phyloP scores from a whole-genome alignment of 2,113 vertebrate species.

The Pelusios castaneus region DNA sequence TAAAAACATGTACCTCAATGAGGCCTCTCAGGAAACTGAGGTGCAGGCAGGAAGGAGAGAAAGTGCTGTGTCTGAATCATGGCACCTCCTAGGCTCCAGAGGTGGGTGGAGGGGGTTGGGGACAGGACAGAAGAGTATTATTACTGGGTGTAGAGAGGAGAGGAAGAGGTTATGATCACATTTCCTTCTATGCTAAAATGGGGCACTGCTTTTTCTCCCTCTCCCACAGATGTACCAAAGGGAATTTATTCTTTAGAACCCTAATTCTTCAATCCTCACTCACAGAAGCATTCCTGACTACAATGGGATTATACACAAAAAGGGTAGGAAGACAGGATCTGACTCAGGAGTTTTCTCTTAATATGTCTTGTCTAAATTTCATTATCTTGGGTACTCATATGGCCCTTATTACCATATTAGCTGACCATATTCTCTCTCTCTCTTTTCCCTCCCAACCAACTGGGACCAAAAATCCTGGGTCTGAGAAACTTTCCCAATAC shows the following conservation, averaged over 20 bases:
- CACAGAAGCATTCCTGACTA: rapidly evolving
- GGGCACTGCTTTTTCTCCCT: background rate
- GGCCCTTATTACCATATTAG: background rate
- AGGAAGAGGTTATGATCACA: background rate
- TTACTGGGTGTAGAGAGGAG: background rate
- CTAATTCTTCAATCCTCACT: rapidly evolving
- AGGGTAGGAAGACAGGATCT: background rate
- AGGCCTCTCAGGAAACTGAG: background rate
- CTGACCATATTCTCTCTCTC: background rate
- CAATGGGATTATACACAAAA: background rate
- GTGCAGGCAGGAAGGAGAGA: background rate
- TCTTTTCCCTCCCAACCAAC: background rate
- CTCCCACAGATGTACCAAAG: background rate
- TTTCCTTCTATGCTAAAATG: background rate
- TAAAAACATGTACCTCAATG: background rate
- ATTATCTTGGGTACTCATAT: background rate
- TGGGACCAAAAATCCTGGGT: background rate
- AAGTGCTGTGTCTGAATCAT: background rate
- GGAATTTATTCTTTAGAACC: background rate
- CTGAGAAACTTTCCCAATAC: background rate
- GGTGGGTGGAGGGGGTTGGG: rapidly evolving
- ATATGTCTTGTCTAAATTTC: background rate
- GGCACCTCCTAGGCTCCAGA: rapidly evolving
- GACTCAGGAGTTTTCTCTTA: background rate
- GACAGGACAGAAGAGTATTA: background rate